Evolutionary conservation across 2,797 vertebrate genomes (phyloP).

Genomic region (Artibeus jamaicensis): DNA sequence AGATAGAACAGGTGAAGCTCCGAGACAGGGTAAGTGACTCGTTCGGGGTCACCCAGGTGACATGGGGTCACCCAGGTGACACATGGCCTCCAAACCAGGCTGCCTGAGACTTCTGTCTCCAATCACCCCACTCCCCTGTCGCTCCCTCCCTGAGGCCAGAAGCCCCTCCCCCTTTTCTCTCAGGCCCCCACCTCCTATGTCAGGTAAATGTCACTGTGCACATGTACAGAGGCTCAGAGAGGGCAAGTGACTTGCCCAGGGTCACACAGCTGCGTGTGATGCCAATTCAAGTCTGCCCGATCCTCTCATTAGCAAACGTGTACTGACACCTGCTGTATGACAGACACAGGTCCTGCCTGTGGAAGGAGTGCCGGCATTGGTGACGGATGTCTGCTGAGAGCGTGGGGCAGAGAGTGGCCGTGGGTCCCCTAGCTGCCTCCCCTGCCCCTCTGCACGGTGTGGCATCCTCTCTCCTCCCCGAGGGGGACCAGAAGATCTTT

Average conservation of each 20-base stretch:
- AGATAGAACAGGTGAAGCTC: not conserved
- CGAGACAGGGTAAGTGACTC: not conserved
- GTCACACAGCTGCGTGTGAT: not conserved
- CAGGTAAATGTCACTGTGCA: not conserved
- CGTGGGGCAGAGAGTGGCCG: not conserved
- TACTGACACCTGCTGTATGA: not conserved
- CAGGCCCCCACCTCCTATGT: not conserved
- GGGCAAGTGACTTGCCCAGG: not conserved
- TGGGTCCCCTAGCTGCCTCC: too few species aligned
- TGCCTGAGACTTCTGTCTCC: not conserved
- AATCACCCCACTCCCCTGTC: not conserved
- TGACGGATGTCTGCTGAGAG: too few species aligned
- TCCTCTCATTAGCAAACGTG: not conserved
- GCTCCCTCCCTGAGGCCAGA: not conserved
- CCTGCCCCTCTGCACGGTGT: not conserved
- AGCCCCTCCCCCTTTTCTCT: not conserved
- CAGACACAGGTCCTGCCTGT: too few species aligned
- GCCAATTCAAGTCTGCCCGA: not conserved
- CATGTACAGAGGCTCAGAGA: not conserved
- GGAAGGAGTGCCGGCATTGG: not conserved
- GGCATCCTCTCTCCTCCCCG: not conserved
- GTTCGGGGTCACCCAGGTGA: not conserved
- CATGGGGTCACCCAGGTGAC: too few species aligned
- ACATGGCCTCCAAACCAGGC: not conserved
- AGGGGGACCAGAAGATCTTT: not conserved